Percentiles rank a stretch among this genome's conserved stretches.
Conservation (phyloP, 2,888 invertebrate species). For the Anarsia innoxiella region DNA sequence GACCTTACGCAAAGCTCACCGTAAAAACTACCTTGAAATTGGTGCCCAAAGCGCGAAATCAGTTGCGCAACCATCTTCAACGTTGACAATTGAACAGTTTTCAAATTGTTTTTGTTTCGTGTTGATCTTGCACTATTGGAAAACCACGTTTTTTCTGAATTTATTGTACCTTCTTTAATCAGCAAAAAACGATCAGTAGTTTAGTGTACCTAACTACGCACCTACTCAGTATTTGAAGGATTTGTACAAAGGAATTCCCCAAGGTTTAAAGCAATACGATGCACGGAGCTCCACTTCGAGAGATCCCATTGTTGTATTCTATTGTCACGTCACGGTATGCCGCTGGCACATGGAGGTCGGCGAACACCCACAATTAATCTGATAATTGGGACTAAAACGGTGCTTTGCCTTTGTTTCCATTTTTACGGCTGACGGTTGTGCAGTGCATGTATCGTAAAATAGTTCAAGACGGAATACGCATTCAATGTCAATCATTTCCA, state of each 20-base stretch:
- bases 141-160: too few species aligned
- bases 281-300: too few species aligned
- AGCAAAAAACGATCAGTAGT: too few species aligned
- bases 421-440: constrained; percentile 19
- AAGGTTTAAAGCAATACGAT: too few species aligned
- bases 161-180: too few species aligned
- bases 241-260: too few species aligned
- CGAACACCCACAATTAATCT: constrained; percentile 47
- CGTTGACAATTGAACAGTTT: constrained; percentile 19
- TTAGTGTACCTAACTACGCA: too few species aligned
- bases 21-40: constrained; percentile 67
- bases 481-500: constrained; percentile 14
- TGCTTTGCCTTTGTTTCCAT: constrained; percentile 35
- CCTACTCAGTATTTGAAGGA: too few species aligned
- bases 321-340: constrained; percentile 46
- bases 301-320: constrained; percentile 56
- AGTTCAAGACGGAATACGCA: too few species aligned
- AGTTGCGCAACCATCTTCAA: constrained; percentile 32
- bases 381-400: constrained; percentile 45
- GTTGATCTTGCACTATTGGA: too few species aligned
- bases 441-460: too few species aligned
- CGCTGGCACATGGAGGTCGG: constrained; percentile 44
- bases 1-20: constrained; percentile 68
- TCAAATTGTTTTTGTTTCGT: not conserved
- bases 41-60: constrained; percentile 44